A percentile compares a stretch with the other conserved stretches of the same genome.
Evolutionary conservation across 2,113 vertebrate genomes (phyloP).

Genomic region (Xiphorhynchus elegans): DNA sequence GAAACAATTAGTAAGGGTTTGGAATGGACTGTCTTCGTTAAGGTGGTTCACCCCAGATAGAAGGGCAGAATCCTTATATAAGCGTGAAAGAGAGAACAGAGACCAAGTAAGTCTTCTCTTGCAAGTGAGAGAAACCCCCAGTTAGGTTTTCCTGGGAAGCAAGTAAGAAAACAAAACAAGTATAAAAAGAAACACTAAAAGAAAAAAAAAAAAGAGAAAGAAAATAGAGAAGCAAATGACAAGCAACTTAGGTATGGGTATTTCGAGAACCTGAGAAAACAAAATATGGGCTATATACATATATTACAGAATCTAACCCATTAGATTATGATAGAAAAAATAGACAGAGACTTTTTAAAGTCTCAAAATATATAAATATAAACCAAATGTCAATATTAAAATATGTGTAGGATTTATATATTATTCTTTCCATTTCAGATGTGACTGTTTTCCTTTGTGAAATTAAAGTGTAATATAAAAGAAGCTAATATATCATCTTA

Average conservation of each 20-base stretch:
- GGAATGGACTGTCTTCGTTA: neutral
- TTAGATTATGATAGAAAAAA: neutral
- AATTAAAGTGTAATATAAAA: neutral
- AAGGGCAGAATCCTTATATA: neutral
- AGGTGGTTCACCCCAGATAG: neutral
- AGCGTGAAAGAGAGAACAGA: neutral
- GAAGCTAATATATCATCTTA: neutral
- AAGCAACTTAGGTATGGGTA: neutral
- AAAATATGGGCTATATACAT: neutral
- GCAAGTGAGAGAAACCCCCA: neutral
- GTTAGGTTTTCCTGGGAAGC: neutral
- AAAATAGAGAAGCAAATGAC: neutral
- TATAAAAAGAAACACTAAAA: fast-evolving
- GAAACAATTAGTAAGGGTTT: neutral
- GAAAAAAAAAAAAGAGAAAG: neutral
- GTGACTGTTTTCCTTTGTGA: neutral
- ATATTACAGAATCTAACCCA: neutral
- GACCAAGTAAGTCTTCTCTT: neutral
- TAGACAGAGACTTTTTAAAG: neutral
- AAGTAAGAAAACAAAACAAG: neutral
- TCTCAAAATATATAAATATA: neutral
- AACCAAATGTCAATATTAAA: neutral
- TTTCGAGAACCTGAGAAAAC: neutral
- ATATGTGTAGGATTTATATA: neutral
- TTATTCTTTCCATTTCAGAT: neutral